phyloP scores from a whole-genome alignment of 2,888 invertebrate species.

The Cheilosia impressa region DNA sequence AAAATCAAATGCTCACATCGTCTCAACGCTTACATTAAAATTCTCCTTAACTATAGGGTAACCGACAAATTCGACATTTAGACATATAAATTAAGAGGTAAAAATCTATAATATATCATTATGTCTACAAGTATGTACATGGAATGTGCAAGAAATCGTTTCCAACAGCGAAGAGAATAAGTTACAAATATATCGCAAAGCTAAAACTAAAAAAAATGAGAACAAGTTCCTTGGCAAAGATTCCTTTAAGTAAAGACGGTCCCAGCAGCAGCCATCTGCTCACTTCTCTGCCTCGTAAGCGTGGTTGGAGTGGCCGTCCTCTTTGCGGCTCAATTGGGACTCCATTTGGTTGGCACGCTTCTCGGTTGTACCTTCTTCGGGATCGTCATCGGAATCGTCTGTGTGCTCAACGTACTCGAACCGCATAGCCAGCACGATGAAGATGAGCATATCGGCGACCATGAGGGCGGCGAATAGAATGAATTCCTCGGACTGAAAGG shows the following conservation, averaged over 20 bases:
- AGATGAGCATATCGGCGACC: slow-evolving; percentile 92
- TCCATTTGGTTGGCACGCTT: slow-evolving; percentile 35
- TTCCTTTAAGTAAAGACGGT: slow-evolving; percentile 48
- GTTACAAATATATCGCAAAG: not conserved
- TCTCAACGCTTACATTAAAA: slow-evolving; percentile 18
- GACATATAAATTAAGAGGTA: slow-evolving; percentile 43
- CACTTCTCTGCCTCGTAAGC: slow-evolving; percentile 29
- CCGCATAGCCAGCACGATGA: slow-evolving; percentile 90
- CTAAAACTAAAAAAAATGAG: slow-evolving; percentile 11
- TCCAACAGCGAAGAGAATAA: slow-evolving; percentile 7
- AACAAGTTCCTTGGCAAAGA: slow-evolving; percentile 11
- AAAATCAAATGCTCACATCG: slow-evolving; percentile 17
- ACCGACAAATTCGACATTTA: slow-evolving; percentile 21
- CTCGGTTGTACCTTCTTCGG: slow-evolving; percentile 6
- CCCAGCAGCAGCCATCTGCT: slow-evolving; percentile 1
- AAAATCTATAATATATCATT: slow-evolving; percentile 41
- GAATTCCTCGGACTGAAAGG: slow-evolving; percentile 91
- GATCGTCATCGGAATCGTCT: slow-evolving; percentile 54
- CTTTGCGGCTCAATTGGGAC: not conserved
- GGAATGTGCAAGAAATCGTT: slow-evolving; percentile 11
- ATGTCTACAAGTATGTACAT: slow-evolving; percentile 62
- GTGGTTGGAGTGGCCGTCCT: slow-evolving; percentile 38
- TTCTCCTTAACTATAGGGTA: slow-evolving; percentile 13
- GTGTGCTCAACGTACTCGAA: slow-evolving; percentile 88
- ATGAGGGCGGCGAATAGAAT: slow-evolving; percentile 94